Conservation (phyloP, 2,113 vertebrate genomes). For the Tylochromis polylepis region DNA sequence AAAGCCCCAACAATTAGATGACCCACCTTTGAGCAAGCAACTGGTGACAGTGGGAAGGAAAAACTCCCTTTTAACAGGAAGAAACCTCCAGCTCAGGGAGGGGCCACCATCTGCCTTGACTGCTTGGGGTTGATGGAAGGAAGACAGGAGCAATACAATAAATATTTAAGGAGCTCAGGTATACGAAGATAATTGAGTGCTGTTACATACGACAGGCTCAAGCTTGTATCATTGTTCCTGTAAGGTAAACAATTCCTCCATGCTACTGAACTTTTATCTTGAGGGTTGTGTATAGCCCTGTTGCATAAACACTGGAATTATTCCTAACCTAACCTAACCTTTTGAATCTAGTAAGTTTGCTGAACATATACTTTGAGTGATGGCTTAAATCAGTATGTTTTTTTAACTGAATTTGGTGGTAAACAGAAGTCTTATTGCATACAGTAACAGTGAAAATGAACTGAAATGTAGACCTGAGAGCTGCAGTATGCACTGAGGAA, state of each 20-base stretch:
- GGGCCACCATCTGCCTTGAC: not conserved
- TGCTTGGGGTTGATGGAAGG: not conserved
- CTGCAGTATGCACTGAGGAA: not conserved
- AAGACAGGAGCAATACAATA: not conserved
- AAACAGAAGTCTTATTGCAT: not conserved
- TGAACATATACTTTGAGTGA: not conserved
- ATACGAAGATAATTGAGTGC: not conserved
- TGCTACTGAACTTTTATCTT: not conserved
- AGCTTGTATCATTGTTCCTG: not conserved
- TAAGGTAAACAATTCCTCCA: not conserved
- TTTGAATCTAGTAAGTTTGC: not conserved
- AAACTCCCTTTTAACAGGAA: not conserved
- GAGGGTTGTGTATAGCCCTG: not conserved
- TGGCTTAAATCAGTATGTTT: not conserved
- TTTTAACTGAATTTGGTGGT: not conserved
- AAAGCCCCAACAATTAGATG: rapidly evolving
- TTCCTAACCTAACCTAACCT: not conserved
- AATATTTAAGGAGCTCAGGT: not conserved
- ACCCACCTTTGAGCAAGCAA: not conserved
- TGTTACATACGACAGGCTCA: not conserved
- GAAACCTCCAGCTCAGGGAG: not conserved
- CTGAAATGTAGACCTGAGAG: not conserved
- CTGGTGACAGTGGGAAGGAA: not conserved
- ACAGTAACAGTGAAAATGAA: not conserved
- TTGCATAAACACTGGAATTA: not conserved